A percentile compares a stretch with the other conserved stretches of the same genome.
Conservation (phyloP, 2,888 invertebrate species). For the Auanema sp. region DNA sequence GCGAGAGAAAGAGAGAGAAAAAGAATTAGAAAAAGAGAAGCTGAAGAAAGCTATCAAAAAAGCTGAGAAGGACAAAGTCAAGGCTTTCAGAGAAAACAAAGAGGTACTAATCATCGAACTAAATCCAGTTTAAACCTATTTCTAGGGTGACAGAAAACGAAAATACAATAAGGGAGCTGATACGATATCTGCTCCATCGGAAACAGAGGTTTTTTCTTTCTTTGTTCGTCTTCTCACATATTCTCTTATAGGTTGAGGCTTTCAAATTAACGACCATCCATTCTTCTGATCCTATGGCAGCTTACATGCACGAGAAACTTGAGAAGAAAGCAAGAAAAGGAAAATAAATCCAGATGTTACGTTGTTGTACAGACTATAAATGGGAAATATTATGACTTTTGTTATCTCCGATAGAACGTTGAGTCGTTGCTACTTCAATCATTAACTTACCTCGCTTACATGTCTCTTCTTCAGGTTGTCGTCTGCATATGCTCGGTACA, state of each 20-base stretch:
- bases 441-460: too few relatives aligned
- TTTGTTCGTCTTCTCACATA: background rate
- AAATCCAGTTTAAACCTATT: conserved; percentile 1
- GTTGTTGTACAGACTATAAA: too few relatives aligned
- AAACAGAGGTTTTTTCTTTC: conserved; percentile 85
- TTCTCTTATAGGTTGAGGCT: conserved; percentile 24
- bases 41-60: conserved; percentile 25
- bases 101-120: background rate
- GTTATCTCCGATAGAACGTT: too few relatives aligned
- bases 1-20: conserved; percentile 26
- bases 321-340: conserved; percentile 28
- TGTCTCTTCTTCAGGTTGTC: too few relatives aligned
- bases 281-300: conserved; percentile 83
- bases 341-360: background rate
- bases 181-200: conserved; percentile 76
- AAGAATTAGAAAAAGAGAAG: conserved; percentile 28
- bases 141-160: conserved; percentile 79
- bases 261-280: conserved; percentile 65
- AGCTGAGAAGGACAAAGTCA: conserved; percentile 15
- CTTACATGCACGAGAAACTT: conserved; percentile 69
- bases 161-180: conserved; percentile 80
- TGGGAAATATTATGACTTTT: too few relatives aligned
- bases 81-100: background rate
- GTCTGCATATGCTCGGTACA: too few relatives aligned
- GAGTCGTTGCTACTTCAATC: too few relatives aligned